These are phyloP conservation scores for Hucho hucho DNA, from an alignment of 2,113 vertebrate genomes.

Conservation along the genomic window DNA sequence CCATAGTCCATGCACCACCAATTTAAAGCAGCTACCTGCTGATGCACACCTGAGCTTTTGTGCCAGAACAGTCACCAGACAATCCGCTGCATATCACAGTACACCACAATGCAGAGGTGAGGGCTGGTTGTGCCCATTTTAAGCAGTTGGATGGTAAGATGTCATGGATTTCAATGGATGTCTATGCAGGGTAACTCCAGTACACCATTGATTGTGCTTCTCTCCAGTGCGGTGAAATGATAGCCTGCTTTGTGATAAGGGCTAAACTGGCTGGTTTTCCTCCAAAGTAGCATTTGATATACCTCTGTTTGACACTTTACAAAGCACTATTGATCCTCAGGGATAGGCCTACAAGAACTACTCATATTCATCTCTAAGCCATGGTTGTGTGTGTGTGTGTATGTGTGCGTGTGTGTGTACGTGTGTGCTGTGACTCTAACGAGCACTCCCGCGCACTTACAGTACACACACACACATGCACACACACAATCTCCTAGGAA, in stretches of 20 bases:
- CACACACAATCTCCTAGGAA: slow-evolving; percentile 67
- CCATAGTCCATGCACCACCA: too few species aligned
- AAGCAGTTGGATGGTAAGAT: slow-evolving; percentile 20
- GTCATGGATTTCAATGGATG: slow-evolving; percentile 19
- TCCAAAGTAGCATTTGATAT: slow-evolving; percentile 54
- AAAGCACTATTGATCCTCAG: slow-evolving; percentile 61
- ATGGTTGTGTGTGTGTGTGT: too few species aligned
- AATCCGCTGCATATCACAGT: too few species aligned
- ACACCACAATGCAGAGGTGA: background rate
- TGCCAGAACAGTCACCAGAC: too few species aligned
- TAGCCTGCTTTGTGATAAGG: slow-evolving; percentile 42
- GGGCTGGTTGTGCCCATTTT: slow-evolving; percentile 18
- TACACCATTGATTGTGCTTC: slow-evolving; percentile 26
- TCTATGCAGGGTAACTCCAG: slow-evolving; percentile 2
- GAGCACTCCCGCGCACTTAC: slow-evolving; percentile 21
- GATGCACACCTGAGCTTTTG: too few species aligned
- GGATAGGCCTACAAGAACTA: slow-evolving; percentile 42
- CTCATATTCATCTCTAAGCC: slow-evolving; percentile 22
- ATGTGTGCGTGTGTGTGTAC: background rate
- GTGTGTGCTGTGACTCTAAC: slow-evolving; percentile 1
- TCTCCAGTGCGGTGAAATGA: slow-evolving; percentile 44
- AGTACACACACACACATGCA: background rate
- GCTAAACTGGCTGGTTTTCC: slow-evolving; percentile 42
- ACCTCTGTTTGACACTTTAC: slow-evolving; percentile 38
- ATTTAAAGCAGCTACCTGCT: too few species aligned